Evolutionary conservation across 2,888 invertebrate genomes (phyloP).

Genomic region (Ramazzottius varieornatus): DNA sequence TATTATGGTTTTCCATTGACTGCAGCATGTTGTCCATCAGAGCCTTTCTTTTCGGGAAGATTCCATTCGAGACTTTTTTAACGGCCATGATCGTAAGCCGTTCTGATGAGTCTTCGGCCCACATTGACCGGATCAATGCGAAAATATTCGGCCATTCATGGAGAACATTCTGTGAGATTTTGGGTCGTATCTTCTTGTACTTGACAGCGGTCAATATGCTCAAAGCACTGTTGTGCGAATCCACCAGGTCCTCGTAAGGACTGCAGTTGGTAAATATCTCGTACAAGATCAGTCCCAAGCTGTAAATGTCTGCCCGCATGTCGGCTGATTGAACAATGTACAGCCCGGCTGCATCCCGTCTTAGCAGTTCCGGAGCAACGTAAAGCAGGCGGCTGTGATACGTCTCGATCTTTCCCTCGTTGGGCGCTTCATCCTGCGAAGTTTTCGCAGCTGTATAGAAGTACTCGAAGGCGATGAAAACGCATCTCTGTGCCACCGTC

Average conservation of each 20-base stretch:
- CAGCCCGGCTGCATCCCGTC: not conserved
- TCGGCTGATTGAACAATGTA: not conserved
- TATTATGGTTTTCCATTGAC: not conserved
- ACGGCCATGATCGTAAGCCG: not conserved
- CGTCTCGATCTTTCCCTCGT: not conserved
- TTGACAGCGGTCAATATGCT: not conserved
- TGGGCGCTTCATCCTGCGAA: not conserved
- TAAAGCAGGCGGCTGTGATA: not conserved
- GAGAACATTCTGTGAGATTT: not conserved
- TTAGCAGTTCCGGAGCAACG: not conserved
- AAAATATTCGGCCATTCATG: not conserved
- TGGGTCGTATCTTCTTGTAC: not conserved
- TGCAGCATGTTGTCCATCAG: not conserved
- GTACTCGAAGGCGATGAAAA: not conserved
- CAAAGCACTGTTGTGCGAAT: not conserved
- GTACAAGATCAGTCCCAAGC: not conserved
- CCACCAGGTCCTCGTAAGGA: not conserved
- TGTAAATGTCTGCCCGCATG: not conserved
- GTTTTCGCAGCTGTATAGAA: too few species aligned
- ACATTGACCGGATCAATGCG: not conserved
- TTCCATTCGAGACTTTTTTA: not conserved
- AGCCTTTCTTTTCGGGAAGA: not conserved
- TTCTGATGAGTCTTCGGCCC: not conserved
- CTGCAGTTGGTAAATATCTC: not conserved
- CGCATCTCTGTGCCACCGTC: slow-evolving; percentile 4